Evolutionary conservation across 2,113 vertebrate genomes (phyloP).

Genomic region (Poeciliopsis retropinna): DNA sequence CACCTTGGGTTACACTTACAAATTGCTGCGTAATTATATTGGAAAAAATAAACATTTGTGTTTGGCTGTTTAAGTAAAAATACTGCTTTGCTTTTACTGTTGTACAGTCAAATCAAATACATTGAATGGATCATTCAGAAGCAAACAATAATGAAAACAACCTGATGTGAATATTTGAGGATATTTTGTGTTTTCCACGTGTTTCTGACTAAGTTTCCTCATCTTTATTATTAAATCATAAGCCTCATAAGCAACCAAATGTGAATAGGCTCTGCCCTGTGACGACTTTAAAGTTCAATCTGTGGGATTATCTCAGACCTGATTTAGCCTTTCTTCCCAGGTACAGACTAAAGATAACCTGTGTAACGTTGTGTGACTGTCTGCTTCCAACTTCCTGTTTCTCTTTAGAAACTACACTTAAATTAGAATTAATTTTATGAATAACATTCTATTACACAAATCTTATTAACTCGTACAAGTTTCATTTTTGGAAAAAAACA

Average conservation of each 20-base stretch:
- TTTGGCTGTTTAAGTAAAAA: not conserved
- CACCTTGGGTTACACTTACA: not conserved
- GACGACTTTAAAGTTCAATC: conserved; percentile 58
- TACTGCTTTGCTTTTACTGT: not conserved
- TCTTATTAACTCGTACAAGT: too few relatives aligned
- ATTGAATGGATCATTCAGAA: not conserved
- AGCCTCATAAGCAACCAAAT: conserved; percentile 12
- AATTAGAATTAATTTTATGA: not conserved
- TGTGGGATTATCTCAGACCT: conserved; percentile 66
- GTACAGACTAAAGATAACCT: conserved; percentile 68
- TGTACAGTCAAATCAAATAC: not conserved
- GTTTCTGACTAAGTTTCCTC: not conserved
- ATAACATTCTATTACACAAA: not conserved
- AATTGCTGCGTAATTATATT: too few relatives aligned
- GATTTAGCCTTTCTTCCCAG: conserved; percentile 50
- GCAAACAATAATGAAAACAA: not conserved
- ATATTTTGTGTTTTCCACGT: conserved; percentile 15
- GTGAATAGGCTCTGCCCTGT: conserved; percentile 15
- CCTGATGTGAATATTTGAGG: conserved; percentile 15
- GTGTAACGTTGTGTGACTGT: conserved; percentile 32
- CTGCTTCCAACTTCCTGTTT: not conserved
- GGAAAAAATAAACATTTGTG: not conserved
- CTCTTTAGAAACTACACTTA: not conserved
- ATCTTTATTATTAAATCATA: conserved; percentile 5
- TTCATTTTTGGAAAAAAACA: too few relatives aligned